These are phyloP conservation scores for Zaprionus davidi DNA, from an alignment of 1,140 invertebrate genomes.

Conservation along the genomic window DNA sequence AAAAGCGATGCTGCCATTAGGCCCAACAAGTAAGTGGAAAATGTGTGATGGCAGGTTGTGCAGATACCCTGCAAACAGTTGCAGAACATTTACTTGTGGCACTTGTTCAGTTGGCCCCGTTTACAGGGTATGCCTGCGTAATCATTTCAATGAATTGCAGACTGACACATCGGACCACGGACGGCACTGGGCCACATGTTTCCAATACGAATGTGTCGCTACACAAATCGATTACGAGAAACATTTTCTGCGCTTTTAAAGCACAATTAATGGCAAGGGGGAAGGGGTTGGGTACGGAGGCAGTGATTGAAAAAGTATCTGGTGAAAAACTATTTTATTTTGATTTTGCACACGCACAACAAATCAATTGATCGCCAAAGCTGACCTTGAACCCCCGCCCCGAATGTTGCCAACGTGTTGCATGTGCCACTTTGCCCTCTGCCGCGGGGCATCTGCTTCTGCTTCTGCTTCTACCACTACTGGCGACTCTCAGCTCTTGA, in stretches of 20 bases:
- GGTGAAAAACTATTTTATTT: conserved; percentile 1
- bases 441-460: background rate
- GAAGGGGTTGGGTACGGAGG: background rate
- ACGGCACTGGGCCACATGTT: background rate
- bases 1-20: background rate
- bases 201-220: conserved; percentile 20
- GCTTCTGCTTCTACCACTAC: background rate
- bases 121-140: conserved; percentile 11
- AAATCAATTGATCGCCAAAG: conserved; percentile 39
- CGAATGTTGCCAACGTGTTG: conserved; percentile 21
- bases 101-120: background rate
- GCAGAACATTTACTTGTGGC: background rate
- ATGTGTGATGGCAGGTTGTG: background rate
- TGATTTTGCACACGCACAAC: conserved; percentile 11
- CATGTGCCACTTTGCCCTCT: conserved; percentile 13
- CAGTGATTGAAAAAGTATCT: background rate
- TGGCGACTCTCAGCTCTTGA: conserved; percentile 15
- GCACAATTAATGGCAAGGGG: conserved; percentile 10
- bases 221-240: background rate
- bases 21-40: too few species aligned
- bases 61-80: background rate
- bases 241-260: conserved; percentile 17
- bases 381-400: background rate
- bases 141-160: background rate
- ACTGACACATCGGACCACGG: background rate